These are phyloP conservation scores for Nothobranchius furzeri DNA, from an alignment of 2,113 vertebrate species.

Conservation along the genomic window DNA sequence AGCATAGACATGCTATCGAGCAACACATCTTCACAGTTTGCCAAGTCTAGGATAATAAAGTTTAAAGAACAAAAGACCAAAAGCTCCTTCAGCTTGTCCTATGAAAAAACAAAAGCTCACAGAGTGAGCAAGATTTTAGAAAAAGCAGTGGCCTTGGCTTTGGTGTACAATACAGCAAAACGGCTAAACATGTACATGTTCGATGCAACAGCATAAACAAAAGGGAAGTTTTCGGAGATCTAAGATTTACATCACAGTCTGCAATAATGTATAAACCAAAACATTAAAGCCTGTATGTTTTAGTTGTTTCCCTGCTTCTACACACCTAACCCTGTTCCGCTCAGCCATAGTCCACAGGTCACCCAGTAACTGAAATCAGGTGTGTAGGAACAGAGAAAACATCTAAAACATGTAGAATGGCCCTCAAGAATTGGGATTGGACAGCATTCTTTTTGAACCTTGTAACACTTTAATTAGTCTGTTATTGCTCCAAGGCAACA, in stretches of 20 bases:
- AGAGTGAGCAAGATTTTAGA: neutral
- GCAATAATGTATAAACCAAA: too few species aligned
- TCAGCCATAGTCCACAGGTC: too few species aligned
- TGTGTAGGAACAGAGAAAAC: too few species aligned
- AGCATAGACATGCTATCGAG: conserved; percentile 17
- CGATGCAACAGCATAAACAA: conserved; percentile 4
- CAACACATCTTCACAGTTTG: conserved; percentile 38
- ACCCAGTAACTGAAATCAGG: too few species aligned
- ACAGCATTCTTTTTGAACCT: neutral
- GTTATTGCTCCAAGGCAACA: neutral
- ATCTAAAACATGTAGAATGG: too few species aligned
- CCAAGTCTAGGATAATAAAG: conserved; percentile 34
- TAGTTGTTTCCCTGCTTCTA: too few species aligned
- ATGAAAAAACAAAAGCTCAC: conserved; percentile 13
- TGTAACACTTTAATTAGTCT: neutral
- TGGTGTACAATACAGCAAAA: conserved; percentile 14
- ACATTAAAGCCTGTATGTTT: too few species aligned
- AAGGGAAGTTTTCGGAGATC: neutral
- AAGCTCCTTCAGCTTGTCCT: conserved; percentile 17
- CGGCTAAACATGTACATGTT: conserved; percentile 11
- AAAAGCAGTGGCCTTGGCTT: conserved; percentile 18
- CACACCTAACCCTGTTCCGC: too few species aligned
- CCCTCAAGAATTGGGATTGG: too few species aligned
- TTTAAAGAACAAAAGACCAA: conserved; percentile 39
- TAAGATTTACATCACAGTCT: neutral